Conservation (phyloP, 1,140 invertebrate genomes). For the Diorhabda elongata region DNA sequence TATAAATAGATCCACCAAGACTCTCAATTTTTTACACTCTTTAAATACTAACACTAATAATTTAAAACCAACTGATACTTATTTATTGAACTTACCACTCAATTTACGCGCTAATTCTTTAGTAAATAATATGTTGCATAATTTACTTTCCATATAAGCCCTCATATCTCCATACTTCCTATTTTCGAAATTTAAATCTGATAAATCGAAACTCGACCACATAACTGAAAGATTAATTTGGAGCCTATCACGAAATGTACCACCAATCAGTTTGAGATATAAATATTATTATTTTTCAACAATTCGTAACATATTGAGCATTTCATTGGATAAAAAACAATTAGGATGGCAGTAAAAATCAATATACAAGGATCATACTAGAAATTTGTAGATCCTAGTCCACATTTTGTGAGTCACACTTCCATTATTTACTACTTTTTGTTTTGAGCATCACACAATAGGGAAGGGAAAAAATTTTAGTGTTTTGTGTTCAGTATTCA, state of each 20-base stretch:
- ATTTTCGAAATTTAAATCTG: constrained; percentile 65
- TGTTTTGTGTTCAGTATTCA: no score
- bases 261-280: neutral
- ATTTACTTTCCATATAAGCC: constrained; percentile 68
- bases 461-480: no score
- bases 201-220: constrained; percentile 60
- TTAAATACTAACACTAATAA: no score
- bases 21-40: no score
- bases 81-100: constrained; percentile 49
- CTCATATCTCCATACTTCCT: constrained; percentile 54
- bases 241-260: no score
- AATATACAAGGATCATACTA: no score
- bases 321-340: neutral
- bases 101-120: constrained; percentile 57
- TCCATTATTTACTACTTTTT: no score
- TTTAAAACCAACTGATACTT: neutral
- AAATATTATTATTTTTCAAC: neutral
- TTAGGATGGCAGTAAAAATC: neutral
- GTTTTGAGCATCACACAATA: no score
- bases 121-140: constrained; percentile 70
- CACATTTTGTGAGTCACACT: no score
- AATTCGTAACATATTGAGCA: neutral
- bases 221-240: neutral
- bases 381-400: no score
- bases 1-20: no score